phyloP scores from a whole-genome alignment of 2,888 invertebrate species.

The Nasonia oneida region DNA sequence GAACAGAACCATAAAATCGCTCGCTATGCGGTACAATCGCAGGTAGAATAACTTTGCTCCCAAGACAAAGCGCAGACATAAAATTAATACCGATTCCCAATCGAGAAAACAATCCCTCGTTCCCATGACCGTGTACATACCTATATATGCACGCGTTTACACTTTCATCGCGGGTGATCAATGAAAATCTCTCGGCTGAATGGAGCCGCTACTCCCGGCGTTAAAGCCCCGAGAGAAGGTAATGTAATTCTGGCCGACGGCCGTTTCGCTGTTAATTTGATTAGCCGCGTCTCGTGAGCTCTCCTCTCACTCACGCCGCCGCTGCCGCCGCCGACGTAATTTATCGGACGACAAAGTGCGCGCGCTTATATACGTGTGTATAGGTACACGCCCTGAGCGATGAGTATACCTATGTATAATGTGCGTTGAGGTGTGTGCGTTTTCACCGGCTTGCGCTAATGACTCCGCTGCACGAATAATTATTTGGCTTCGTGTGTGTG shows the following conservation, averaged over 20 bases:
- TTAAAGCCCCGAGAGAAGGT: neutral
- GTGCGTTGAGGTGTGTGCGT: neutral
- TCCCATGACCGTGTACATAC: too few relatives aligned
- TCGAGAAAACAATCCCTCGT: neutral
- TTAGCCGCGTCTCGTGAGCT: constrained; percentile 39
- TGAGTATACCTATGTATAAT: neutral
- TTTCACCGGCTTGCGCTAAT: constrained; percentile 1
- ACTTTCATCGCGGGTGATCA: neutral
- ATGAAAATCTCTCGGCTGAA: constrained; percentile 30
- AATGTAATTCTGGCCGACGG: constrained; percentile 31
- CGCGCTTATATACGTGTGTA: too few relatives aligned
- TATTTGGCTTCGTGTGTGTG: neutral
- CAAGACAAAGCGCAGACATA: neutral
- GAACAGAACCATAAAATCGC: neutral
- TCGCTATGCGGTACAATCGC: neutral
- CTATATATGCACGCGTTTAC: neutral
- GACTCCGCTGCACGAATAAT: neutral
- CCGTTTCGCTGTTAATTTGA: constrained; percentile 47
- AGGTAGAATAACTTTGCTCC: neutral
- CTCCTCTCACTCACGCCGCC: neutral
- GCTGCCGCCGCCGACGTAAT: constrained; percentile 1
- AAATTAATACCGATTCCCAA: neutral
- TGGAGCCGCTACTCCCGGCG: neutral
- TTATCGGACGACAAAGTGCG: constrained; percentile 22
- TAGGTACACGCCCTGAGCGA: neutral